phyloP scores from a whole-genome alignment of 2,888 invertebrate genomes.

The Cephonodes hylas region DNA sequence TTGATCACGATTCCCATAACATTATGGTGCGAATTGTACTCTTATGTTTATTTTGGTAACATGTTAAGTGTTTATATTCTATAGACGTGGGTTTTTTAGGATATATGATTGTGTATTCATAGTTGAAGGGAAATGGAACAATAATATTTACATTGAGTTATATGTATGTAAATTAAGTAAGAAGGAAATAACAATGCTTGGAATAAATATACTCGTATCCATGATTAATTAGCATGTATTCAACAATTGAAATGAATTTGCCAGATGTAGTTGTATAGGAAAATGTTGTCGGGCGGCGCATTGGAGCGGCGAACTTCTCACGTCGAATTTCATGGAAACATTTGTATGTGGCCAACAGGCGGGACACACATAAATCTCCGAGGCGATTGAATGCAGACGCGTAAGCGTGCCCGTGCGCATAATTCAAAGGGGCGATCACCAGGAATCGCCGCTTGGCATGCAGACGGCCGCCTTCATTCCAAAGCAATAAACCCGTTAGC shows the following conservation, averaged over 20 bases:
- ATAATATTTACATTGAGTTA: not conserved
- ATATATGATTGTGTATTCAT: not conserved
- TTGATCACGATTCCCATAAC: not conserved
- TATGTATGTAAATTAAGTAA: not conserved
- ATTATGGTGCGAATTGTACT: not conserved
- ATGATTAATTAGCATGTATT: not conserved
- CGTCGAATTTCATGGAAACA: conserved; percentile 62
- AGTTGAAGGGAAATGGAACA: not conserved
- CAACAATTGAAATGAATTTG: not conserved
- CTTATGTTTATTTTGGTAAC: not conserved
- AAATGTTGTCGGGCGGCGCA: not conserved
- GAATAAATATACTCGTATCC: no score
- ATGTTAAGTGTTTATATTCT: not conserved
- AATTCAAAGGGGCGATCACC: conserved; percentile 78
- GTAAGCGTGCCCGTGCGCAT: conserved; percentile 73
- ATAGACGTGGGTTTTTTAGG: not conserved
- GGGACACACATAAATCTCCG: conserved; percentile 67
- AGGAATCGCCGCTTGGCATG: conserved; percentile 75
- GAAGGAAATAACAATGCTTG: no score
- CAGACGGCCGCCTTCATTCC: conserved; percentile 70
- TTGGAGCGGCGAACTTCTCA: conserved; percentile 38
- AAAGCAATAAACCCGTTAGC: conserved; percentile 76
- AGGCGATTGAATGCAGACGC: conserved; percentile 72
- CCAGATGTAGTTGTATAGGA: not conserved
- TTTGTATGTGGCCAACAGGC: conserved; percentile 58